Conservation (phyloP, 2,113 vertebrate species). For the Ginglymostoma cirratum region DNA sequence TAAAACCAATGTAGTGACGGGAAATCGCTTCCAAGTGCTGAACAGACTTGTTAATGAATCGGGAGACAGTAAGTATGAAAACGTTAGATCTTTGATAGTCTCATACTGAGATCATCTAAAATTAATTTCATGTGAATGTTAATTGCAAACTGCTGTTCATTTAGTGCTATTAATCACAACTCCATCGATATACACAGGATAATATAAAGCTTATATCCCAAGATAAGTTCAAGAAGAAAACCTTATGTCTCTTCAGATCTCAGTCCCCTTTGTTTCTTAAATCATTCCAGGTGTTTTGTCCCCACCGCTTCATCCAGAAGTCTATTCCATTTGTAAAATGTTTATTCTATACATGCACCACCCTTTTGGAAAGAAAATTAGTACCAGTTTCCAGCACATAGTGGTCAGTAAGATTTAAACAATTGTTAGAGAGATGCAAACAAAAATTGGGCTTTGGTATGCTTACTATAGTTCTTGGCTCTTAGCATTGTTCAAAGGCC, state of each 20-base stretch:
- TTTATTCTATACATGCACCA: too few relatives aligned
- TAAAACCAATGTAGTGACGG: neutral
- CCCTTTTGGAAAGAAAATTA: neutral
- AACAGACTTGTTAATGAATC: neutral
- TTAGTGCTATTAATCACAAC: neutral
- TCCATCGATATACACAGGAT: neutral
- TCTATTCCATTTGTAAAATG: neutral
- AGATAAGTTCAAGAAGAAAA: neutral
- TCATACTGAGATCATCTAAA: conserved; percentile 9
- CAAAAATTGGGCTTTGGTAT: neutral
- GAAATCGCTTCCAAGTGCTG: neutral
- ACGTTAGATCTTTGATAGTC: neutral
- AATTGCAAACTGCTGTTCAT: conserved; percentile 8
- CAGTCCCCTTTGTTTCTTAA: neutral
- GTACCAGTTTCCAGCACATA: neutral
- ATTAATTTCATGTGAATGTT: conserved; percentile 16
- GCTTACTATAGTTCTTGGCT: too few relatives aligned
- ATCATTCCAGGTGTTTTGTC: neutral
- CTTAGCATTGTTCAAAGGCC: too few relatives aligned
- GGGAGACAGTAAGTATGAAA: neutral
- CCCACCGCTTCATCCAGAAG: neutral
- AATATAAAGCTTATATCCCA: neutral
- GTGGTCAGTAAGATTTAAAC: neutral
- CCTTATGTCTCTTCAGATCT: neutral
- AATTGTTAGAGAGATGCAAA: neutral